These are phyloP conservation scores for Dioctria rufipes DNA, from an alignment of 2,888 invertebrate species.

Conservation along the genomic window DNA sequence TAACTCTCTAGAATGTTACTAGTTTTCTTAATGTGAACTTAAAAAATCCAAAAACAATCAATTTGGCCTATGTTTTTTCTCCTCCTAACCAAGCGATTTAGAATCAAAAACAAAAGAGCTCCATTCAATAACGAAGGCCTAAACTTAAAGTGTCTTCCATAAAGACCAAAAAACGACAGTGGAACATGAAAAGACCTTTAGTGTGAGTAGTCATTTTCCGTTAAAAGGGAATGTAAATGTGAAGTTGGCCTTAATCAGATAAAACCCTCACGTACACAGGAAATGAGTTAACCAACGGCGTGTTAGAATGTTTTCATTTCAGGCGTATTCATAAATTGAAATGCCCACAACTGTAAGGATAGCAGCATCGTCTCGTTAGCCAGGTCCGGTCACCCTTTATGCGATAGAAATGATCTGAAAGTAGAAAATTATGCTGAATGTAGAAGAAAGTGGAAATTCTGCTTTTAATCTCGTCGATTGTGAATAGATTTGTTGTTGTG, in stretches of 20 bases:
- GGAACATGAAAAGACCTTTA: slow-evolving; percentile 39
- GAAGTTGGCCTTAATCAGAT: slow-evolving; percentile 23
- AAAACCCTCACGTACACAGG: slow-evolving; percentile 41
- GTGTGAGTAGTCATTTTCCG: not conserved
- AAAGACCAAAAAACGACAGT: slow-evolving; percentile 10
- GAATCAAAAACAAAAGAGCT: not conserved
- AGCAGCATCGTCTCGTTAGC: not conserved
- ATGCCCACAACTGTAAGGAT: slow-evolving; percentile 1
- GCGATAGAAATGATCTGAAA: not conserved
- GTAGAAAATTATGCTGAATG: not conserved
- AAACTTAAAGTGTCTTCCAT: not conserved
- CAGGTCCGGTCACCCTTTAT: not conserved
- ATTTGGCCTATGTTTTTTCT: too few relatives aligned
- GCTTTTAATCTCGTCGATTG: too few relatives aligned
- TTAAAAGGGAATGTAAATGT: not conserved
- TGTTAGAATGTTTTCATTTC: slow-evolving; percentile 15
- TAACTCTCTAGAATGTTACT: too few relatives aligned
- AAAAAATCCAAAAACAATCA: too few relatives aligned
- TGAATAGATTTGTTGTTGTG: too few relatives aligned
- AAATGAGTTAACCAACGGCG: slow-evolving; percentile 42
- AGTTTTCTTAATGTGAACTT: too few relatives aligned
- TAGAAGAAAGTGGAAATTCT: too few relatives aligned
- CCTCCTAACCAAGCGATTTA: not conserved
- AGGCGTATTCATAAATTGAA: slow-evolving; percentile 27
- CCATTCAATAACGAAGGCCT: not conserved